Percentiles rank a stretch among this genome's conserved stretches.
Conservation (phyloP, 2,888 invertebrate genomes). For the Chalcosyrphus nemorum region DNA sequence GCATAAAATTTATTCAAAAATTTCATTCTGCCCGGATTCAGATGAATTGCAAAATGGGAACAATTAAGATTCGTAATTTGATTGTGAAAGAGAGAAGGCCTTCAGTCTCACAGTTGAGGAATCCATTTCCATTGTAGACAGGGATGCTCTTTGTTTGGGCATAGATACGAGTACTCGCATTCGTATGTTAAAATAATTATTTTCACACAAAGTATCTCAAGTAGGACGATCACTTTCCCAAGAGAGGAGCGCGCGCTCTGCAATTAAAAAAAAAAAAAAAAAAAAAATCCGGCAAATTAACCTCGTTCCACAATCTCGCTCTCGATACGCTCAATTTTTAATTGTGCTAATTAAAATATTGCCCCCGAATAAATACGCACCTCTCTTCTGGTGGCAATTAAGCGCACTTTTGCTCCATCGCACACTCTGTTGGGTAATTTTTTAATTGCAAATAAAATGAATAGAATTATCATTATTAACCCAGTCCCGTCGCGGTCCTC, state of each 20-base stretch:
- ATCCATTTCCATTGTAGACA: slow-evolving; percentile 38
- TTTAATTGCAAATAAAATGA: slow-evolving; percentile 57
- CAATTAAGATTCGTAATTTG: slow-evolving; percentile 74
- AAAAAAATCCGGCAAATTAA: slow-evolving; percentile 68
- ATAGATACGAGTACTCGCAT: not conserved
- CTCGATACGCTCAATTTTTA: slow-evolving; percentile 72
- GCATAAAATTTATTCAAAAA: slow-evolving; percentile 73
- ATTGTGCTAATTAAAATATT: slow-evolving; percentile 72
- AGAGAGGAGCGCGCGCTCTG: no score
- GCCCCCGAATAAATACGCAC: slow-evolving; percentile 24
- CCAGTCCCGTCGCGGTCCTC: slow-evolving; percentile 1
- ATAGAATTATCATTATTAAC: slow-evolving; percentile 25
- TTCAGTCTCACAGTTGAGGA: slow-evolving; percentile 51
- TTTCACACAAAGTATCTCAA: slow-evolving; percentile 45
- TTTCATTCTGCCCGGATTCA: slow-evolving; percentile 69
- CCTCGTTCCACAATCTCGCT: slow-evolving; percentile 70
- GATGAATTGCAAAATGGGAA: slow-evolving; percentile 74
- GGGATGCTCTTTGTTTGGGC: slow-evolving; percentile 60
- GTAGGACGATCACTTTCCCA: slow-evolving; percentile 61
- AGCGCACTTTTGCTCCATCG: slow-evolving; percentile 44
- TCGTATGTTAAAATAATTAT: slow-evolving; percentile 41
- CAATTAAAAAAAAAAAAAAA: no score
- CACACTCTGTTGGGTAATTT: slow-evolving; percentile 66
- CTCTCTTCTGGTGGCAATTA: slow-evolving; percentile 39
- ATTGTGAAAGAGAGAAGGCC: slow-evolving; percentile 66